phyloP scores from a whole-genome alignment of 2,113 vertebrate genomes.

The Lepus europaeus region DNA sequence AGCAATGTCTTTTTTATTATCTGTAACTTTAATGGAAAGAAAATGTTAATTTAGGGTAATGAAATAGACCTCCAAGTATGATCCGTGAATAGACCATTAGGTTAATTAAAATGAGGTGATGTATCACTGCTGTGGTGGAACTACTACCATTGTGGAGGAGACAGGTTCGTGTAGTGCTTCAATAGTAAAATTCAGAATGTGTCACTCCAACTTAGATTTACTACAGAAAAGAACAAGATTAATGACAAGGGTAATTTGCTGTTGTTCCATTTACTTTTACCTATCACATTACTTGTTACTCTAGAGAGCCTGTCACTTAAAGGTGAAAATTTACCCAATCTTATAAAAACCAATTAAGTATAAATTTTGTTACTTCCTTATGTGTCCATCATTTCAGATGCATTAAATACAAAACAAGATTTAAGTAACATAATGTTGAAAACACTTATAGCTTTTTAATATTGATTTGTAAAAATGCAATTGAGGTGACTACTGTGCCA shows the following conservation, averaged over 20 bases:
- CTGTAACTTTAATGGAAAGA: conserved; percentile 82
- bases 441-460: conserved; percentile 47
- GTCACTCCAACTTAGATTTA: conserved; percentile 75
- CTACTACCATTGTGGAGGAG: conserved; percentile 71
- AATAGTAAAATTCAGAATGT: conserved; percentile 79
- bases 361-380: conserved; percentile 73
- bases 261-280: conserved; percentile 79
- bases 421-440: conserved; percentile 2
- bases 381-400: conserved; percentile 43
- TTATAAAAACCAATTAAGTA: conserved; percentile 71
- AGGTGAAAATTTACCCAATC: conserved; percentile 62
- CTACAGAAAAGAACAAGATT: conserved; percentile 55
- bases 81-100: conserved; percentile 82
- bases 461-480: conserved; percentile 51
- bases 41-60: conserved; percentile 83
- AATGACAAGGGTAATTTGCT: conserved; percentile 70
- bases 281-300: conserved; percentile 72
- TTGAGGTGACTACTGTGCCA: neutral
- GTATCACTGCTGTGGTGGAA: conserved; percentile 71
- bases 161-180: conserved; percentile 81
- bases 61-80: conserved; percentile 74
- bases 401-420: conserved; percentile 66
- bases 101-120: conserved; percentile 83
- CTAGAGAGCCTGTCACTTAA: conserved; percentile 72
- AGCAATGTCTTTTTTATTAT: conserved; percentile 77